Conservation (phyloP, 2,797 vertebrate species). For the Sebastes nivosus region DNA sequence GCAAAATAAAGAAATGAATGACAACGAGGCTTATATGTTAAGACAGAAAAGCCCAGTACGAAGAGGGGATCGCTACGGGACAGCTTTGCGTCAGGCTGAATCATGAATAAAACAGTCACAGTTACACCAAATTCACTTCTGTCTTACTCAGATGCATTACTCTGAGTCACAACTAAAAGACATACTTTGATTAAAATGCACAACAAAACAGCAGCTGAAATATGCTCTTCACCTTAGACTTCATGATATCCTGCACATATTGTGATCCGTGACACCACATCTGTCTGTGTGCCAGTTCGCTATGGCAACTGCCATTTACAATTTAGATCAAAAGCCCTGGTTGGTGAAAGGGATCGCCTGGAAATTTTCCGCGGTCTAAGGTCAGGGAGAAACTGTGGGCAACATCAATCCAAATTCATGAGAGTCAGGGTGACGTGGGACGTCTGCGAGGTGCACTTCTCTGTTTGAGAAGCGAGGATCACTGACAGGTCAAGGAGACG, state of each 20-base stretch:
- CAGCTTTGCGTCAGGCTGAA: not conserved
- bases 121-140: not conserved
- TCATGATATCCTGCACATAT: slow-evolving; percentile 12
- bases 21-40: not conserved
- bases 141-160: not conserved
- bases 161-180: not conserved
- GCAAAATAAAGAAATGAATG: not conserved
- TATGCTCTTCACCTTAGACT: slow-evolving; percentile 2
- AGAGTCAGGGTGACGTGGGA: slow-evolving; percentile 13
- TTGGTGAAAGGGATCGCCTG: slow-evolving; percentile 29
- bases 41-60: not conserved
- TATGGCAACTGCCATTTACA: slow-evolving; percentile 54
- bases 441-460: slow-evolving; percentile 21
- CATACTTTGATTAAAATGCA: slow-evolving; percentile 15
- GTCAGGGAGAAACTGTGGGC: slow-evolving; percentile 29
- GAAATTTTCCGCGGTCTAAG: slow-evolving; percentile 15
- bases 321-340: slow-evolving; percentile 61
- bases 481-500: slow-evolving; percentile 29
- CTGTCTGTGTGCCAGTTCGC: slow-evolving; percentile 35
- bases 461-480: slow-evolving; percentile 2
- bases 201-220: slow-evolving; percentile 17
- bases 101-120: not conserved
- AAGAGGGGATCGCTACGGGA: not conserved
- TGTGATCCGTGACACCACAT: slow-evolving; percentile 35
- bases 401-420: slow-evolving; percentile 50